Conservation (phyloP, 2,888 invertebrate genomes). For the Temnothorax rugatulus region DNA sequence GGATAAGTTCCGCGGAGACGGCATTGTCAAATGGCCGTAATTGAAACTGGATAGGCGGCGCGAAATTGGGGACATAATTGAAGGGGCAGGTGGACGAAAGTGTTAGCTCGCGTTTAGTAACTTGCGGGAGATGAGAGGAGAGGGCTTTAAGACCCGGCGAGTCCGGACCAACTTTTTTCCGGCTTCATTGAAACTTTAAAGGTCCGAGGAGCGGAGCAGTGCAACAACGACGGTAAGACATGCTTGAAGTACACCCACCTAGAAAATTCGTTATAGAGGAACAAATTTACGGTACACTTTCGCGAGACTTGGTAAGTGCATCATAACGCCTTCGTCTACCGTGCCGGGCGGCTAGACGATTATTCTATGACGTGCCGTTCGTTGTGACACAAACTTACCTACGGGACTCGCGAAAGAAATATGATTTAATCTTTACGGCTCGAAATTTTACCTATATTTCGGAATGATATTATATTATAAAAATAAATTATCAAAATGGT, state of each 20-base stretch:
- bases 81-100: constrained; percentile 64
- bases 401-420: background rate
- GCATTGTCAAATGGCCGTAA: constrained; percentile 58
- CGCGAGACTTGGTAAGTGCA: constrained; percentile 64
- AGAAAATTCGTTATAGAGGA: constrained; percentile 52
- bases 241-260: constrained; percentile 15
- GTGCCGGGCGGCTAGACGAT: constrained; percentile 56
- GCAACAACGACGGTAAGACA: constrained; percentile 28
- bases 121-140: constrained; percentile 1
- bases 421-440: constrained; percentile 14
- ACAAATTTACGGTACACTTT: constrained; percentile 55
- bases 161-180: constrained; percentile 46
- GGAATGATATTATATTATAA: background rate
- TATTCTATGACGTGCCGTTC: constrained; percentile 54
- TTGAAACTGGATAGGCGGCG: constrained; percentile 63
- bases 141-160: constrained; percentile 28
- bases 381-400: constrained; percentile 34
- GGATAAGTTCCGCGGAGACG: constrained; percentile 53
- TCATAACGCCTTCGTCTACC: constrained; percentile 68
- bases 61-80: constrained; percentile 71
- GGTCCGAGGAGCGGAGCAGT: constrained; percentile 33
- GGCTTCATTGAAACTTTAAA: constrained; percentile 60
- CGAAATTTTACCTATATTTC: background rate
- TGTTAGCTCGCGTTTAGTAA: constrained; percentile 57
- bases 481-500: background rate